Base-by-base conservation (phyloP, 2,888 invertebrate genomes). In the Ochlodes sylvanus region DNA sequence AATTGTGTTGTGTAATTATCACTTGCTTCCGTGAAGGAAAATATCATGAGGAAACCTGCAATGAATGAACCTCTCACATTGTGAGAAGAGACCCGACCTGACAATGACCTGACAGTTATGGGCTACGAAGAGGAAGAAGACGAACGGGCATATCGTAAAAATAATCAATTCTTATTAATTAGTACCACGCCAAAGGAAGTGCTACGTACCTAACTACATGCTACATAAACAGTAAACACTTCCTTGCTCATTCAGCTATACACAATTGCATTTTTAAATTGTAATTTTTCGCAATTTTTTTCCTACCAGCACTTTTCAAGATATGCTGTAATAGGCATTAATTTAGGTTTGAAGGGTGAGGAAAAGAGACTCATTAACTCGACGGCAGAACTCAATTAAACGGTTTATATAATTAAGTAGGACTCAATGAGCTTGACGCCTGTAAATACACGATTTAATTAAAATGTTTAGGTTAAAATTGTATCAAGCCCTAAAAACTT, bases 321-420 rank as follows among this genome's bases (percentile, higher is more conserved):
- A 65, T 52, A 47, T 21, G 15, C 27, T 27, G 57, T 65, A 65
- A 65, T 50, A 65, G 27, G 65, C 65, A 57, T 58, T 52, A 15
- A 58, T 65, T 65, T 65, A 58, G 58, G 17, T 52, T 58, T 65
- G 52, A 65, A 65, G 65, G 52, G 58, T 52, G 58, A 52, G 41
- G 17, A 58, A 65, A 58, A 41, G 65, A 65, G 65, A 52, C 65
- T 65, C 65, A 65, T 65, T 65, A 52, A 65, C 65, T 58, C 65
- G 17, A 58, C 57, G 52, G 65, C 56, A 58, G 58, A 65, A 58
- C 65, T 65, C 58, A 58, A 65, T 65, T 65, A 65, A 65, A 65
- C 58, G 58, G 58, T 65, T 58, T 65, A 65, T 65, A 58, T 65
- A 65, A 65, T 65, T 65, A 65, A 65, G 65, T 58, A 58, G 41